A percentile compares a stretch with the other conserved stretches of the same genome.
These are phyloP conservation scores for Heliconius melpomene DNA, from an alignment of 1,140 invertebrate genomes.

Conservation along the genomic window DNA sequence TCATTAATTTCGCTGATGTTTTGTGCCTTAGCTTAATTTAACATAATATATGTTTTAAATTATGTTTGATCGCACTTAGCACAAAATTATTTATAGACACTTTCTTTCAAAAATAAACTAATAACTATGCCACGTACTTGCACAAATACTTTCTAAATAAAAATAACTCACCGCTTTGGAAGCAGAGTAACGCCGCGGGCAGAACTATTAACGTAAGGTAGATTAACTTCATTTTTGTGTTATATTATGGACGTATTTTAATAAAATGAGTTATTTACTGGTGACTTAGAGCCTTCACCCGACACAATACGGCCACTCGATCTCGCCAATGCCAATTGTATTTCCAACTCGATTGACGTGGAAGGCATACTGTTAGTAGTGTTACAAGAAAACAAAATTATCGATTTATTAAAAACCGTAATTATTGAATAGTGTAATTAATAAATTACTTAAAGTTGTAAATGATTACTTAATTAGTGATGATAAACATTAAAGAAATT, in stretches of 20 bases:
- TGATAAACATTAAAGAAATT: background rate
- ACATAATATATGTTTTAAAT: background rate
- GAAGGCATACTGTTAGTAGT: conserved; percentile 71
- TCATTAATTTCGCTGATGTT: background rate
- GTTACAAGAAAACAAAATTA: conserved; percentile 2
- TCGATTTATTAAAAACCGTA: background rate
- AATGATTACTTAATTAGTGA: background rate
- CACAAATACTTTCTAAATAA: conserved; percentile 43
- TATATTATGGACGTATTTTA: conserved; percentile 31
- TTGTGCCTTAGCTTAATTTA: background rate
- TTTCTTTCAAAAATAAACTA: conserved; percentile 39
- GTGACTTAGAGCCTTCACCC: conserved; percentile 63
- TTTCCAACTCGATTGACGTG: conserved; percentile 80
- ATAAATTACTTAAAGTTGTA: background rate
- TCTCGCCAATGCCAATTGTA: conserved; percentile 74
- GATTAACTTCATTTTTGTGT: conserved; percentile 71
- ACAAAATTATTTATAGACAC: conserved; percentile 25
- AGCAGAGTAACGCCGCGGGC: conserved; percentile 69
- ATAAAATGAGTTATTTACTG: conserved; percentile 48
- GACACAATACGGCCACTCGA: conserved; percentile 54
- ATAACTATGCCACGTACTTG: conserved; percentile 54
- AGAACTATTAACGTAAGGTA: conserved; percentile 69
- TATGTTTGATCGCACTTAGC: background rate
- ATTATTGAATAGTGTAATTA: background rate
- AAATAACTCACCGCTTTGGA: conserved; percentile 68